Conservation (phyloP, 2,888 invertebrate genomes). For the Leptarthrus brevirostris region DNA sequence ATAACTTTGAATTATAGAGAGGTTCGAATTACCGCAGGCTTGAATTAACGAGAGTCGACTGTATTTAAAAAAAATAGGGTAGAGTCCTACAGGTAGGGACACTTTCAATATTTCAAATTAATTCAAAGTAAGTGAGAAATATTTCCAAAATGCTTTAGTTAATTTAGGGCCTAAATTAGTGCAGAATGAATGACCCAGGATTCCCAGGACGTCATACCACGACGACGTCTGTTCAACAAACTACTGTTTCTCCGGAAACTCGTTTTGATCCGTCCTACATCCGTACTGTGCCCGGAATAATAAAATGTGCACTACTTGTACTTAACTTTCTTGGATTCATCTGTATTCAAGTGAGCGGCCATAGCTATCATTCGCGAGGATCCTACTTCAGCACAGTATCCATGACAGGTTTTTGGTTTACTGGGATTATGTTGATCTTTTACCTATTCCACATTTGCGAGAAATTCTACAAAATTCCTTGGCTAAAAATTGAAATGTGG, state of each 20-base stretch:
- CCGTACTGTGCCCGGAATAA: conserved; percentile 77
- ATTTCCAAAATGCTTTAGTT: too few relatives aligned
- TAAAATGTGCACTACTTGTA: conserved; percentile 82
- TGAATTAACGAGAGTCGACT: too few relatives aligned
- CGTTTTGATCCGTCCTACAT: conserved; percentile 80
- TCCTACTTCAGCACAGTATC: conserved; percentile 82
- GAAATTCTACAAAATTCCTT: conserved; percentile 85
- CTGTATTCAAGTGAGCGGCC: conserved; percentile 75
- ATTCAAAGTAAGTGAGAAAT: too few relatives aligned
- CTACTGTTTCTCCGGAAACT: conserved; percentile 78
- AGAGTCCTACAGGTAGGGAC: too few relatives aligned
- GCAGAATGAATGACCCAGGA: conserved; percentile 71
- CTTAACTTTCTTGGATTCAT: conserved; percentile 83
- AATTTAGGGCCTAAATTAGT: too few relatives aligned
- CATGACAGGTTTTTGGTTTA: conserved; percentile 88
- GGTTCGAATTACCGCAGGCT: too few relatives aligned
- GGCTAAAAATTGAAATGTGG: conserved; percentile 84
- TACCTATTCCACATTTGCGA: conserved; percentile 90
- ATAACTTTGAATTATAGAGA: too few relatives aligned
- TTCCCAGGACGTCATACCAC: conserved; percentile 83
- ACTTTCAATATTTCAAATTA: too few relatives aligned
- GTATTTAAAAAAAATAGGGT: too few relatives aligned
- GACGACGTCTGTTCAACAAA: conserved; percentile 75
- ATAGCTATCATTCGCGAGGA: conserved; percentile 71
- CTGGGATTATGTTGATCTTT: conserved; percentile 79